Percentiles rank a stretch among this genome's conserved stretches.
Evolutionary conservation across 2,888 invertebrate genomes (phyloP).

Genomic region (Cephus pulcher): DNA sequence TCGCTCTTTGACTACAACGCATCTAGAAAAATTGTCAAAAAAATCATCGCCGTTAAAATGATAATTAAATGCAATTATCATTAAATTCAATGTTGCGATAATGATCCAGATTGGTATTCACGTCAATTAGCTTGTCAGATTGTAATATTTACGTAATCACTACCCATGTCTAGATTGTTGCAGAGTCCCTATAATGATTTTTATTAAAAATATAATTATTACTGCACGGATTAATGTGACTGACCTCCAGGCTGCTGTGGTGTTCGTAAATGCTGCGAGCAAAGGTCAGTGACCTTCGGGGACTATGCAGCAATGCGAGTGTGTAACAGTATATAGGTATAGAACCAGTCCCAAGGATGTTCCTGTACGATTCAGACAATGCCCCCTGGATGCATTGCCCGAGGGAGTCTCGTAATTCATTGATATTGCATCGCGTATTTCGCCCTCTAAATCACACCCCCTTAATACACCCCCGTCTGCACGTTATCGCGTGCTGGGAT

Average conservation of each 20-base stretch:
- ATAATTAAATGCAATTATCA: neutral
- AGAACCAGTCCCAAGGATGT: neutral
- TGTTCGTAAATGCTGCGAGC: neutral
- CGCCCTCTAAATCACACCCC: conserved; percentile 31
- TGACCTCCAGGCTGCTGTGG: neutral
- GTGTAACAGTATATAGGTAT: neutral
- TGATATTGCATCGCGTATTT: conserved; percentile 39
- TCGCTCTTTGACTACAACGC: too few relatives aligned
- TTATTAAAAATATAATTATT: neutral
- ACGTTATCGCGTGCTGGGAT: neutral
- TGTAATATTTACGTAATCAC: neutral
- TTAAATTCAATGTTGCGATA: neutral
- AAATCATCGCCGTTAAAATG: neutral
- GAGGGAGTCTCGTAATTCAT: conserved; percentile 34
- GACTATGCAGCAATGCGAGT: neutral
- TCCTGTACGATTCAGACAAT: neutral
- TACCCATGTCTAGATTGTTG: too few relatives aligned
- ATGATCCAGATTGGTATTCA: neutral
- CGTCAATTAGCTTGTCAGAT: neutral
- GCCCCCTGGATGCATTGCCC: neutral
- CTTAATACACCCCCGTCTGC: neutral
- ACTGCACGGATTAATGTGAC: neutral
- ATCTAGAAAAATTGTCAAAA: too few relatives aligned
- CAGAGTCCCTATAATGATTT: neutral
- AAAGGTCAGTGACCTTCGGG: neutral